phyloP scores from a whole-genome alignment of 1,140 invertebrate genomes.

The Eciton burchellii region DNA sequence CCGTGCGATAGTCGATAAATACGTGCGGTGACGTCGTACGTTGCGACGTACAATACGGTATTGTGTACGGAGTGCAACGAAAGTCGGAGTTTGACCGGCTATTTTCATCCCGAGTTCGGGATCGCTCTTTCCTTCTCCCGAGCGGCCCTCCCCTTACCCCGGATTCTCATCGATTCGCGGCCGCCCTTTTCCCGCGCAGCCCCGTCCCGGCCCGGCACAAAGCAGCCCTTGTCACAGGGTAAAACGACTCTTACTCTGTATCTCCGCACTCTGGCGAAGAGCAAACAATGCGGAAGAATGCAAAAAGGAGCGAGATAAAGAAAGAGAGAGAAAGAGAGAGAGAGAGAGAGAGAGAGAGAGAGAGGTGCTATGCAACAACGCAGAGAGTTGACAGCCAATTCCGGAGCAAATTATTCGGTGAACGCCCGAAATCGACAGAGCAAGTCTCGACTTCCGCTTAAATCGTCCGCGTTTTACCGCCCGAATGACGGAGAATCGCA shows the following conservation, averaged over 20 bases:
- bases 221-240: slow-evolving; percentile 41
- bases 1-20: neutral
- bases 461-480: neutral
- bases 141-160: slow-evolving; percentile 42
- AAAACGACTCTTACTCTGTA: slow-evolving; percentile 47
- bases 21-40: neutral
- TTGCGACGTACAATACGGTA: slow-evolving; percentile 35
- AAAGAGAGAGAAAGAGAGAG: neutral
- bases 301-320: neutral
- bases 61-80: slow-evolving; percentile 39
- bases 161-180: slow-evolving; percentile 44
- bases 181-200: neutral
- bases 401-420: slow-evolving; percentile 7
- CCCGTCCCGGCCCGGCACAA: slow-evolving; percentile 24
- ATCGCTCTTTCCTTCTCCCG: slow-evolving; percentile 41
- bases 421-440: neutral
- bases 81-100: slow-evolving; percentile 56
- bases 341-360: neutral
- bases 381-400: slow-evolving; percentile 15
- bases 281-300: slow-evolving; percentile 7
- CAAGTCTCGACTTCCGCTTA: neutral
- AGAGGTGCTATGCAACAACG: slow-evolving; percentile 6
- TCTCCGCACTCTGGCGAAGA: slow-evolving; percentile 13
- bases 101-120: slow-evolving; percentile 70
- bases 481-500: slow-evolving; percentile 20